These are phyloP conservation scores for Platygyra sinensis DNA, from an alignment of 64 coral and sea anemone species.

Conservation along the genomic window DNA sequence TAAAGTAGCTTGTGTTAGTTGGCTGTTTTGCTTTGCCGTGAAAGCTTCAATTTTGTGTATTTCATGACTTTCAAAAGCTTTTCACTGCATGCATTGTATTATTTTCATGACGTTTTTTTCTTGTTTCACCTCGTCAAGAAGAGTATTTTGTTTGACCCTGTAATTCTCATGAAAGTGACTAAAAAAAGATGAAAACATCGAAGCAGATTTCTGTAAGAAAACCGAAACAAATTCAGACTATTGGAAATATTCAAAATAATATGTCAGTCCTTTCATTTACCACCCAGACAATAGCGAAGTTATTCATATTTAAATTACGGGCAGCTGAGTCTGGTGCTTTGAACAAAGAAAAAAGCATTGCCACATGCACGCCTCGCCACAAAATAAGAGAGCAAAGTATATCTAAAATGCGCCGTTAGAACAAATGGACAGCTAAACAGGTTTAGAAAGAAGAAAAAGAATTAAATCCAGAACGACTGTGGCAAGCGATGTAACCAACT, in stretches of 20 bases:
- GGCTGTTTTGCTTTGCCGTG: too few relatives aligned
- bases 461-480: background rate
- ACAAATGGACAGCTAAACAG: background rate
- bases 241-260: background rate
- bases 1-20: too few relatives aligned
- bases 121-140: too few relatives aligned
- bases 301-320: conserved; percentile 1
- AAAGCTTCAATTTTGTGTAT: too few relatives aligned
- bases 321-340: background rate
- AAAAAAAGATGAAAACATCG: too few relatives aligned
- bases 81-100: too few relatives aligned
- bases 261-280: background rate
- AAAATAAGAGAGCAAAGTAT: background rate
- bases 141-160: too few relatives aligned
- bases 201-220: background rate
- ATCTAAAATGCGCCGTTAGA: background rate
- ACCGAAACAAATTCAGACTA: background rate
- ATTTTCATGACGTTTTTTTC: too few relatives aligned
- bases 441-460: background rate
- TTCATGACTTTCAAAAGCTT: too few relatives aligned
- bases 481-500: too few relatives aligned
- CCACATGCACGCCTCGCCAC: conserved; percentile 4
- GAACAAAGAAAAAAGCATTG: background rate
- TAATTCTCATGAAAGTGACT: too few relatives aligned
- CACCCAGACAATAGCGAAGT: background rate